These are phyloP conservation scores for Sebastes itinus DNA, from an alignment of 2,797 vertebrate species.

Conservation along the genomic window DNA sequence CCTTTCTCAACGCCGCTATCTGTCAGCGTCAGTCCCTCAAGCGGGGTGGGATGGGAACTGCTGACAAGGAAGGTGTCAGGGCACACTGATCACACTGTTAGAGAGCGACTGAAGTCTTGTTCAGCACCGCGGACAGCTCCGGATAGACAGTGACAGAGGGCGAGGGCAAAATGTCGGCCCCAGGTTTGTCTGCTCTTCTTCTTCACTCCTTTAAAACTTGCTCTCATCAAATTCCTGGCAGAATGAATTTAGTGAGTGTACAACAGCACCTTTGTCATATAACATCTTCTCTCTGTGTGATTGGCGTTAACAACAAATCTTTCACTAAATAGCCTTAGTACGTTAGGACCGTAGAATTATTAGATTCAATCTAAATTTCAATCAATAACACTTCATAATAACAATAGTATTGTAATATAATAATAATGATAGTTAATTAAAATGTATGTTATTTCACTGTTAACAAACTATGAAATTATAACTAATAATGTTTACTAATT, in stretches of 20 bases:
- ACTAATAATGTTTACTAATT: too few species aligned
- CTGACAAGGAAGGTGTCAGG: conserved; percentile 80
- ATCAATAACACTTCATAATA: too few species aligned
- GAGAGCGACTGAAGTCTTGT: conserved; percentile 60
- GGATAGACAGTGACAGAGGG: conserved; percentile 27
- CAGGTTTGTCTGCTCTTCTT: background rate
- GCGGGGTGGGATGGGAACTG: conserved; percentile 65
- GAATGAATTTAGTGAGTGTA: background rate
- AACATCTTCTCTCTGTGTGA: background rate
- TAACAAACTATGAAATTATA: too few species aligned
- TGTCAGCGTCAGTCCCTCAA: conserved; percentile 76
- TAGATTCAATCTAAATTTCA: background rate
- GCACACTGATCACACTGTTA: conserved; percentile 66
- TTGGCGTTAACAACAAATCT: background rate
- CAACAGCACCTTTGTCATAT: background rate
- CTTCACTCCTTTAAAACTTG: background rate
- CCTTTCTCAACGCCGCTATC: conserved; percentile 72
- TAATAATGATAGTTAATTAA: too few species aligned
- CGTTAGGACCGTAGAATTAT: background rate
- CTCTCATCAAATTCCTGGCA: background rate
- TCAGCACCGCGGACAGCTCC: conserved; percentile 70
- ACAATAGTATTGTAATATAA: too few species aligned
- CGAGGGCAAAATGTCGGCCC: background rate
- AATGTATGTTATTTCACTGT: too few species aligned
- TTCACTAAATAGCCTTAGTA: background rate